A percentile compares a stretch with the other conserved stretches of the same genome.
phyloP scores from a whole-genome alignment of 1,140 invertebrate species.

The Physella acuta region DNA sequence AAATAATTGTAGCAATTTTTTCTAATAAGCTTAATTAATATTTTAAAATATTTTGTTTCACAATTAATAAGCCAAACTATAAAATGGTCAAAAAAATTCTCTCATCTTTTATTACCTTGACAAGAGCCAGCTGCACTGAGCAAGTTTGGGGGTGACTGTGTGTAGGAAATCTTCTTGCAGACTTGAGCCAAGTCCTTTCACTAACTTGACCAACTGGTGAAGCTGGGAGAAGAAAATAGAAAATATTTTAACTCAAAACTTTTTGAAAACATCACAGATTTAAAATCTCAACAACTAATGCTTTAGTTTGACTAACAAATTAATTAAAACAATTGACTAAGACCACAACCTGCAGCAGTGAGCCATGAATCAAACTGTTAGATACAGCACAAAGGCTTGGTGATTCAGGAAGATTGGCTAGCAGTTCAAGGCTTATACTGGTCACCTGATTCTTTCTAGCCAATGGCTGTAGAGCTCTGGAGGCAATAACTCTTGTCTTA shows the following conservation, averaged over 20 bases:
- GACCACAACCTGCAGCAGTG: slow-evolving; percentile 66
- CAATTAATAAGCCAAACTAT: no score
- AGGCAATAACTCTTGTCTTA: slow-evolving; percentile 70
- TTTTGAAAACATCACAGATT: no score
- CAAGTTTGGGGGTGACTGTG: slow-evolving; percentile 15
- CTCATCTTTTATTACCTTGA: no score
- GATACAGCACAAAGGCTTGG: slow-evolving; percentile 25
- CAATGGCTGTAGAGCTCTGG: slow-evolving; percentile 69
- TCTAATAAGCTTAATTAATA: no score
- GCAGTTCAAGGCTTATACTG: slow-evolving; percentile 36
- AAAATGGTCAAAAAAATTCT: no score
- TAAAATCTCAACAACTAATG: neutral
- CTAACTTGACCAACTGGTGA: slow-evolving; percentile 22
- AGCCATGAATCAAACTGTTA: slow-evolving; percentile 63
- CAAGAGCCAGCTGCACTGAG: slow-evolving; percentile 29
- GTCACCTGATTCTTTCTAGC: slow-evolving; percentile 60
- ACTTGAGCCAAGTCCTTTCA: slow-evolving; percentile 4
- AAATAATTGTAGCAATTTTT: no score
- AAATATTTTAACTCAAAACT: no score
- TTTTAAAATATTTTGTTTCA: no score
- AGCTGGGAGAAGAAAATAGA: slow-evolving; percentile 25
- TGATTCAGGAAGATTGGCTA: slow-evolving; percentile 35
- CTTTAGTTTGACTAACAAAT: no score
- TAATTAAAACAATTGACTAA: no score
- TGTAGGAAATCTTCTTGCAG: slow-evolving; percentile 10